These are phyloP conservation scores for Taphrorychus bicolor DNA, from an alignment of 2,888 invertebrate species.

Conservation along the genomic window DNA sequence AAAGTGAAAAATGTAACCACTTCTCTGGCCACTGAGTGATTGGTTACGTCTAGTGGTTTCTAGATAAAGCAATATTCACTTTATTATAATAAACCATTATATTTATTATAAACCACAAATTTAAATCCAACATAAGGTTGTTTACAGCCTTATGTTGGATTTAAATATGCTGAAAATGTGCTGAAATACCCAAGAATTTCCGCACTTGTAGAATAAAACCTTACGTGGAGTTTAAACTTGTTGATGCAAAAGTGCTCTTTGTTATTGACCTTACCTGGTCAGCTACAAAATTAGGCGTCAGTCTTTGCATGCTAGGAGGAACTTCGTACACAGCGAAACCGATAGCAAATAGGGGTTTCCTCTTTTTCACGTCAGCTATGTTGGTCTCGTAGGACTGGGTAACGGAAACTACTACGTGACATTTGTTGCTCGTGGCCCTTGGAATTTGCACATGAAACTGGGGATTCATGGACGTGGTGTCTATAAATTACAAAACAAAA, in stretches of 20 bases:
- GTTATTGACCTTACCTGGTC: constrained; percentile 63
- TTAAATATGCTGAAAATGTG: too few species aligned
- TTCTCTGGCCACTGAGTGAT: constrained; percentile 70
- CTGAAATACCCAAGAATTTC: too few species aligned
- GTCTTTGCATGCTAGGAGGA: constrained; percentile 66
- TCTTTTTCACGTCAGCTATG: constrained; percentile 61
- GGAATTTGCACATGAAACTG: constrained; percentile 76
- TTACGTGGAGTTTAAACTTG: too few species aligned
- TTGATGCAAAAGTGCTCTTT: too few species aligned
- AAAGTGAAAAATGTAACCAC: constrained; percentile 78
- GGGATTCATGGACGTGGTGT: constrained; percentile 73
- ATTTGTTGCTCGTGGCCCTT: constrained; percentile 68
- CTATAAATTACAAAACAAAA: constrained; percentile 45
- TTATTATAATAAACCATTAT: too few species aligned
- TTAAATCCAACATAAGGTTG: constrained; percentile 42
- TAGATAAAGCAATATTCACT: constrained; percentile 45
- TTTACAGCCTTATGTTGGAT: too few species aligned
- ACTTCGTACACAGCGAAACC: constrained; percentile 77
- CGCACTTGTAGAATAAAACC: too few species aligned
- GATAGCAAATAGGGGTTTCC: constrained; percentile 66
- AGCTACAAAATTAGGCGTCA: constrained; percentile 67
- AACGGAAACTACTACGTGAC: constrained; percentile 76
- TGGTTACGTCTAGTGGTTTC: constrained; percentile 73
- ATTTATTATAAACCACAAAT: neutral
- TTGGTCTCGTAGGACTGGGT: constrained; percentile 70